These are phyloP conservation scores for Pygoscelis adeliae DNA, from an alignment of 2,113 vertebrate species.

Conservation along the genomic window DNA sequence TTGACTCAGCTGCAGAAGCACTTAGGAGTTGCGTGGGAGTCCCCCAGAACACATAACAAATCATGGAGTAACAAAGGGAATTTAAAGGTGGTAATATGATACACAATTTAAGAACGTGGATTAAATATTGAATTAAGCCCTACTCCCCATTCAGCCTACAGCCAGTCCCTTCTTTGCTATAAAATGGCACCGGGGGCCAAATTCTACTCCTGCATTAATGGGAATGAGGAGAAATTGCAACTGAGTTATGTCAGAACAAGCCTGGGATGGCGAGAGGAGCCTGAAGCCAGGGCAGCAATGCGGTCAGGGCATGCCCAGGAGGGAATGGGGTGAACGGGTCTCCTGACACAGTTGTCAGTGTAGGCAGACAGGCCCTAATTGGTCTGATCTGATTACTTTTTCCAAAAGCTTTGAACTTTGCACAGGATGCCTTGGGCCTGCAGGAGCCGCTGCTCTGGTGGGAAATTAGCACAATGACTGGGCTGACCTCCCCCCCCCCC, in stretches of 20 bases:
- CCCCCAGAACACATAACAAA: constrained; percentile 35
- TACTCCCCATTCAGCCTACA: background rate
- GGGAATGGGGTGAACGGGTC: background rate
- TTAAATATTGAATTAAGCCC: constrained; percentile 20
- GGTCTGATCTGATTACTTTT: constrained; percentile 38
- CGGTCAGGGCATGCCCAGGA: background rate
- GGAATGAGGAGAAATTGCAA: background rate
- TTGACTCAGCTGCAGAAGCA: constrained; percentile 48
- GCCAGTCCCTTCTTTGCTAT: background rate
- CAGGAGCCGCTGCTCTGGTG: background rate
- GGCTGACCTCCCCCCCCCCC: background rate
- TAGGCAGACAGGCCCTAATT: constrained; percentile 55
- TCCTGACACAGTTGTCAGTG: constrained; percentile 47
- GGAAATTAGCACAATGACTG: constrained; percentile 17
- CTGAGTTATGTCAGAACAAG: background rate
- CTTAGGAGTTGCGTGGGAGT: constrained; percentile 34
- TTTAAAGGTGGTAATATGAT: constrained; percentile 32
- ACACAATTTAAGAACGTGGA: background rate
- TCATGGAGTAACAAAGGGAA: constrained; percentile 52
- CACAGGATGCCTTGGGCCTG: constrained; percentile 20
- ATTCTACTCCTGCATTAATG: background rate
- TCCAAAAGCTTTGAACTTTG: constrained; percentile 60
- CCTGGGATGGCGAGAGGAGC: background rate
- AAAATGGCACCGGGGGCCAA: background rate
- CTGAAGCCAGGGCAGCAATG: constrained; percentile 1